phyloP scores from a whole-genome alignment of 2,888 invertebrate genomes.

The Nematopogon swammerdamellus region DNA sequence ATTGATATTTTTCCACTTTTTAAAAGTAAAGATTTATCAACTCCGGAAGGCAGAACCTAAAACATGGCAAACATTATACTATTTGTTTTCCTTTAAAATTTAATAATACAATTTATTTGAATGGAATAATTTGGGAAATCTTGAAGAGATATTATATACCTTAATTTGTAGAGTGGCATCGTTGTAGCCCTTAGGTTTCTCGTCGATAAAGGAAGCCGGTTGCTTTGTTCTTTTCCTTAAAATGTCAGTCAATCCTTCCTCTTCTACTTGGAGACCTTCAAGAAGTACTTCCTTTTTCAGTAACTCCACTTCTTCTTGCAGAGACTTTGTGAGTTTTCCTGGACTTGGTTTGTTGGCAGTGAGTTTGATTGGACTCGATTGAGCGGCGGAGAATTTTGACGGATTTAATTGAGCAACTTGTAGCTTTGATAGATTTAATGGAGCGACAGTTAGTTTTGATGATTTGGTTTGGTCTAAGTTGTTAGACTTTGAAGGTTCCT shows the following conservation, averaged over 20 bases:
- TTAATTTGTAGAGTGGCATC: slow-evolving; percentile 42
- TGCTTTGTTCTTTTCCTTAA: slow-evolving; percentile 69
- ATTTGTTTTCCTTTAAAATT: too few relatives aligned
- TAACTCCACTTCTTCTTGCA: slow-evolving; percentile 76
- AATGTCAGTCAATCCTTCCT: slow-evolving; percentile 75
- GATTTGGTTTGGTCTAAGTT: neutral
- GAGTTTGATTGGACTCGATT: neutral
- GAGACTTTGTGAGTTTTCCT: slow-evolving; percentile 60
- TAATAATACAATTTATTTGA: too few relatives aligned
- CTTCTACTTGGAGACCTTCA: slow-evolving; percentile 81
- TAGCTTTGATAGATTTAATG: neutral
- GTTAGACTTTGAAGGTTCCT: neutral
- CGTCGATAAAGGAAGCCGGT: slow-evolving; percentile 43
- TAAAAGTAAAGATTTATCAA: slow-evolving; percentile 37
- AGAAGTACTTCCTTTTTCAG: slow-evolving; percentile 77
- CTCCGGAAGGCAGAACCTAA: slow-evolving; percentile 36
- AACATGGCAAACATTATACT: slow-evolving; percentile 12
- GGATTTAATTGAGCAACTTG: neutral
- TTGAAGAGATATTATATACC: slow-evolving; percentile 20
- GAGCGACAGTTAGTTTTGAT: neutral
- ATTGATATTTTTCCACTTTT: slow-evolving; percentile 39
- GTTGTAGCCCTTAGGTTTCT: slow-evolving; percentile 48
- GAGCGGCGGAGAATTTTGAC: neutral
- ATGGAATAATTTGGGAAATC: too few relatives aligned
- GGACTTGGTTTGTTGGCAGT: slow-evolving; percentile 9